Conservation (phyloP, 37 sponge, comb jelly and placozoan species). For the Geodia barretti region DNA sequence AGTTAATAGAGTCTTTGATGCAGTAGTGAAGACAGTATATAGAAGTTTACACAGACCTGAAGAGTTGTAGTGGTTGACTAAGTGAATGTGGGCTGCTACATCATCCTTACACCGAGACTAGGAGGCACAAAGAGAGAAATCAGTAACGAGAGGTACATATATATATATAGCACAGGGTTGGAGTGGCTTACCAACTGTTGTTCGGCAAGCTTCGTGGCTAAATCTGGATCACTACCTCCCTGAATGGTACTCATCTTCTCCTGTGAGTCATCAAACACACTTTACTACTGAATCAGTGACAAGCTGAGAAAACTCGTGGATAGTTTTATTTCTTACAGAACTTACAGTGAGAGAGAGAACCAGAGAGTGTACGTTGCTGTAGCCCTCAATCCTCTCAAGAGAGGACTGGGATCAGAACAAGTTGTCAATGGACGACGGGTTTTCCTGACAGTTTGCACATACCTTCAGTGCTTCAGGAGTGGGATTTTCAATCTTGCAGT, state of each 20-base stretch:
- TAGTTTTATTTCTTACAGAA: neutral
- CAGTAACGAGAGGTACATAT: too few species aligned
- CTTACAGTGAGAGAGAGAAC: slow-evolving; percentile 24
- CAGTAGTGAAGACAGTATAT: too few species aligned
- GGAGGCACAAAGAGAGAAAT: too few species aligned
- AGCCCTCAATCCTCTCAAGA: neutral
- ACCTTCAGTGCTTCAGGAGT: slow-evolving; percentile 27
- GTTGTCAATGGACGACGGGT: neutral
- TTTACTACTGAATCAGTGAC: neutral
- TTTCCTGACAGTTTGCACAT: neutral
- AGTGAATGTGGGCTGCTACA: neutral
- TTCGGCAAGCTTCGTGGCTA: neutral
- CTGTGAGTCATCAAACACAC: neutral
- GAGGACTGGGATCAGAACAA: neutral
- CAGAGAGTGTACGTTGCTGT: slow-evolving; percentile 17
- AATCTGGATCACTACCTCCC: neutral
- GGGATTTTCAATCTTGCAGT: slow-evolving; percentile 26
- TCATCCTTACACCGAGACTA: neutral
- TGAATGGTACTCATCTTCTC: neutral
- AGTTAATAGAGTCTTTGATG: too few species aligned
- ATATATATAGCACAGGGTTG: too few species aligned
- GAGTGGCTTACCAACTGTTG: neutral
- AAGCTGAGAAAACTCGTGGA: too few species aligned
- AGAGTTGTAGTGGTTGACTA: neutral
- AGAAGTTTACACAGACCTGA: neutral